phyloP scores from a whole-genome alignment of 30 jellyfish, hydroid and myxozoan species.

The Cassiopea xamachana region DNA sequence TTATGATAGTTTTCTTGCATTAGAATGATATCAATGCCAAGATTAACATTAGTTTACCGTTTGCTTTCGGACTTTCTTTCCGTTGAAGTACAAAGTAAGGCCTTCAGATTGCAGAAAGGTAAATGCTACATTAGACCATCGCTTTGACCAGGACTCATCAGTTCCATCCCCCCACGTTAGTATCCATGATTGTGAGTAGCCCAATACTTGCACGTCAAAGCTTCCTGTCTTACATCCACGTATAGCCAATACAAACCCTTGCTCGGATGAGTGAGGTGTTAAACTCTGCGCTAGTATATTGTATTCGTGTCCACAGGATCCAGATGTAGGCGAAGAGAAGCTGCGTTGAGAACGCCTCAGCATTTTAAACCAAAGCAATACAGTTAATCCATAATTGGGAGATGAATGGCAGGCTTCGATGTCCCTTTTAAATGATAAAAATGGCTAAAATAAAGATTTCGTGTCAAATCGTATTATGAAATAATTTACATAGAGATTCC shows the following conservation, averaged over 20 bases:
- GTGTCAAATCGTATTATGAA: too few relatives aligned
- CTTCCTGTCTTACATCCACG: neutral
- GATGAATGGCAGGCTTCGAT: neutral
- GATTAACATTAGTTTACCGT: neutral
- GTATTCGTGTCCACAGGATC: neutral
- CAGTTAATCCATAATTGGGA: slow-evolving; percentile 14
- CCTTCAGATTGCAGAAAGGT: neutral
- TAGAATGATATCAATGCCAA: neutral
- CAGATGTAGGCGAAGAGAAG: slow-evolving; percentile 3
- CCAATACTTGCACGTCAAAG: neutral
- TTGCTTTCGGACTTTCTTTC: neutral
- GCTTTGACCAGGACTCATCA: neutral
- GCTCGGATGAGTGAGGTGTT: neutral
- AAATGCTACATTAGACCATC: neutral
- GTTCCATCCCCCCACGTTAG: slow-evolving; percentile 4
- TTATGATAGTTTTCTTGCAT: too few relatives aligned
- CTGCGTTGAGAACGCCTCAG: slow-evolving; percentile 10
- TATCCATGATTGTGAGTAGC: neutral
- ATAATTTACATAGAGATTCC: too few relatives aligned
- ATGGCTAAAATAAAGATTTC: neutral
- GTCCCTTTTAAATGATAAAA: neutral
- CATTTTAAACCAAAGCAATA: slow-evolving; percentile 8
- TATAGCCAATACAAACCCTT: neutral
- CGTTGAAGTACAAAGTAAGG: neutral
- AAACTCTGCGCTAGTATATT: neutral